A percentile compares a stretch with the other conserved stretches of the same genome.
phyloP scores from a whole-genome alignment of 2,797 vertebrate genomes.

The Toxotes lorentzi region DNA sequence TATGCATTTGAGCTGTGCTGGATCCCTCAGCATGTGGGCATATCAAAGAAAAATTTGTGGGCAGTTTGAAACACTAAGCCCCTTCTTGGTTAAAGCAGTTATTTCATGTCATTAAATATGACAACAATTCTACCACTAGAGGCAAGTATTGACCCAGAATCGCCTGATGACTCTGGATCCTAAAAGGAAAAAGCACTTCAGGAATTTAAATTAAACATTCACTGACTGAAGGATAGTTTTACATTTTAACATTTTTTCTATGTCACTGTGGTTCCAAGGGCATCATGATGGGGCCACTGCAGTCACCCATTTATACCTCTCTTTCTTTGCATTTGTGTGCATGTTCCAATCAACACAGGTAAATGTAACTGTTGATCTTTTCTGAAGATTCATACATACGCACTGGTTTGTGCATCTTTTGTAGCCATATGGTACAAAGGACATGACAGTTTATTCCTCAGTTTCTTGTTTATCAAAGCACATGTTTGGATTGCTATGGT shows the following conservation, averaged over 20 bases:
- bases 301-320: slow-evolving; percentile 25
- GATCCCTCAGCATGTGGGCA: slow-evolving; percentile 43
- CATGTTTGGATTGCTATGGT: not conserved
- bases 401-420: slow-evolving; percentile 8
- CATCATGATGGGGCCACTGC: slow-evolving; percentile 25
- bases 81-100: slow-evolving; percentile 33
- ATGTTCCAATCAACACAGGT: slow-evolving; percentile 23
- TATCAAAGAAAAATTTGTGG: slow-evolving; percentile 57
- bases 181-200: slow-evolving; percentile 48
- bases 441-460: slow-evolving; percentile 7
- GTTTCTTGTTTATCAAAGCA: slow-evolving; percentile 11
- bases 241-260: slow-evolving; percentile 35
- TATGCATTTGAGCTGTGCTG: slow-evolving; percentile 40
- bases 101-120: slow-evolving; percentile 60
- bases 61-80: slow-evolving; percentile 36
- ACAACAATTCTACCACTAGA: slow-evolving; percentile 45
- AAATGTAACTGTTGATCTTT: slow-evolving; percentile 5
- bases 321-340: slow-evolving; percentile 21
- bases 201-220: slow-evolving; percentile 63
- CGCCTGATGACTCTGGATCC: slow-evolving; percentile 52
- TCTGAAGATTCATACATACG: slow-evolving; percentile 17
- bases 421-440: not conserved
- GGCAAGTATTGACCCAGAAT: slow-evolving; percentile 68
- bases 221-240: slow-evolving; percentile 43
- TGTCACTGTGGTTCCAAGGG: slow-evolving; percentile 13